Base-by-base conservation (phyloP, 2,797 vertebrate genomes). In the Pseudomugil gertrudae region DNA sequence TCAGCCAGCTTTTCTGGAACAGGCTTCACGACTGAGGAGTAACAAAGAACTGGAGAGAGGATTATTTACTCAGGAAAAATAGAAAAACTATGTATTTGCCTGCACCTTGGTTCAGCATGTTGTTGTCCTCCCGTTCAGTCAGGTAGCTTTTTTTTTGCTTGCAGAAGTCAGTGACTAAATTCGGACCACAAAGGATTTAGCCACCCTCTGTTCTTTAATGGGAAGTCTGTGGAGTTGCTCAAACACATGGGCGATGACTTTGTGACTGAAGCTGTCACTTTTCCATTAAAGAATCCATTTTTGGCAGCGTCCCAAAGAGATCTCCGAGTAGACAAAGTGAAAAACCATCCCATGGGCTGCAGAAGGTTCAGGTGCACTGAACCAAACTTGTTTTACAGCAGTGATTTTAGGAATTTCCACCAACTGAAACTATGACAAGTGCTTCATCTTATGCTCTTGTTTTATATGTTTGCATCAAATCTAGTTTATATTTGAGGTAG, bases 1-100 rank as follows among this genome's bases (percentile, higher is more conserved):
- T 80, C 79, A 85, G 66, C 68, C 72, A 63, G 62, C 52, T 67
- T 81, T 78, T 69, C 72, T 57, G 17, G 60, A 54, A 64, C 66
- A 72, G 75, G 58, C 74, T 72, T 84, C 63, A 68, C 66, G 51
- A 26, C 73, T 38, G 63, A 71, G 51, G 77, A 66, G 84, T 33
- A 59, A 50, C 72, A 58, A 51, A 57, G 69, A 68, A 68, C 63
- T 32, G 48, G 36, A 62, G 56, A 54, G 57, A 68, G 35, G 66
- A 84, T 79, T 66, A 84, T 69, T 76, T 74, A 67, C 56, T 58
- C 38, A 50, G 69, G 19, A 55, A 36, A 52, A 63, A 63, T 62
- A 50, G 56, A 27, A 47, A 58, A 45, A 51, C 35, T 8, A 15
- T 26, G 32, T 57, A 53, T 77, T 70, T 72, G 59, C 57, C 70